phyloP scores from a whole-genome alignment of 2,113 vertebrate species.

The Azemiops feae region DNA sequence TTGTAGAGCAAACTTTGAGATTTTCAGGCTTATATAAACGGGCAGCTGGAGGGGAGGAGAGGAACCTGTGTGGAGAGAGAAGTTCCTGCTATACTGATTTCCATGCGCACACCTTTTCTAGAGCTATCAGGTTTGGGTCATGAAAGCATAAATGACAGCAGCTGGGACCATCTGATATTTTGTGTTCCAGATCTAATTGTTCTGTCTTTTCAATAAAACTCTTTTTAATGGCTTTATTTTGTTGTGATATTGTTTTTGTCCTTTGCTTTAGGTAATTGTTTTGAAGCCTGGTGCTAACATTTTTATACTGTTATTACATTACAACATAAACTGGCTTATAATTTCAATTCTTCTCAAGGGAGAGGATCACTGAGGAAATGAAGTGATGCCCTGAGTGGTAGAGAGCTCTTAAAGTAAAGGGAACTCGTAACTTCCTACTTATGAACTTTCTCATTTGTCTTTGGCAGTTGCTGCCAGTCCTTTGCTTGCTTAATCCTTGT shows the following conservation, averaged over 20 bases:
- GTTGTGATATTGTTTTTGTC: not conserved
- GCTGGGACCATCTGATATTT: not conserved
- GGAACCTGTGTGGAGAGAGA: not conserved
- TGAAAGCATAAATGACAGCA: not conserved
- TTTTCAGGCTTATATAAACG: not conserved
- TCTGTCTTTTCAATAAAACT: not conserved
- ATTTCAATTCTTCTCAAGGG: not conserved
- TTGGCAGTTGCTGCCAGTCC: not conserved
- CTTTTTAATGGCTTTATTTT: not conserved
- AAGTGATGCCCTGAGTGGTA: not conserved
- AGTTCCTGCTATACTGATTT: not conserved
- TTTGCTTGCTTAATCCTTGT: not conserved
- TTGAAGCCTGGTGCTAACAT: conserved; percentile 30
- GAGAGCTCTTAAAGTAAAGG: not conserved
- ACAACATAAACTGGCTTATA: not conserved
- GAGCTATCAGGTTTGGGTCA: not conserved
- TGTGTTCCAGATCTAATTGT: not conserved
- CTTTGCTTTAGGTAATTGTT: conserved; percentile 25
- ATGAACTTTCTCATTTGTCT: not conserved
- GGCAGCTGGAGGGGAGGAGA: not conserved
- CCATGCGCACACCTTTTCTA: not conserved
- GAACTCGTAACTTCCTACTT: not conserved
- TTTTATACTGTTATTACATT: conserved; percentile 1
- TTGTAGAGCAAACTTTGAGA: not conserved
- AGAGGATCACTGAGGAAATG: not conserved